These are phyloP conservation scores for Tiphia femorata DNA, from an alignment of 2,888 invertebrate genomes.

Conservation along the genomic window DNA sequence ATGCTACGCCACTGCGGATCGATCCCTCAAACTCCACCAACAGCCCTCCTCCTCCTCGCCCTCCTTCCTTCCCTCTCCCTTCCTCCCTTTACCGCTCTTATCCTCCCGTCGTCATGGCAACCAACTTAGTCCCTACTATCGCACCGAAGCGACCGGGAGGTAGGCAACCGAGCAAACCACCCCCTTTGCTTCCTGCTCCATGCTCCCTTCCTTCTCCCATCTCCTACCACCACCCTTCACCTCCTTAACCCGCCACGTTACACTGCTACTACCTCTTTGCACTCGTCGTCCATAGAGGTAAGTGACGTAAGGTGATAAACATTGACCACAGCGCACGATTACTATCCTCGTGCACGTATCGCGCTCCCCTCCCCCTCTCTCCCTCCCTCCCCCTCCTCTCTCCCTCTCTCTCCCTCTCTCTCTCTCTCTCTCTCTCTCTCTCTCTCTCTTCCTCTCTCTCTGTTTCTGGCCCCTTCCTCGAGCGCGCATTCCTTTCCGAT, in stretches of 20 bases:
- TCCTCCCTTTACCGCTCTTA: no score
- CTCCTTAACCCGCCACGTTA: constrained; percentile 15
- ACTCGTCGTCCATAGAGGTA: constrained; percentile 29
- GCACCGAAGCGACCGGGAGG: not conserved
- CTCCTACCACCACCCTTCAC: constrained; percentile 11
- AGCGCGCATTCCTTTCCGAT: no score
- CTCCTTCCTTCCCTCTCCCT: no score
- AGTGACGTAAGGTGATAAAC: constrained; percentile 57
- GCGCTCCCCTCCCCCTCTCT: no score
- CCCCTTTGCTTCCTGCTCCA: constrained; percentile 1
- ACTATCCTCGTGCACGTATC: not conserved
- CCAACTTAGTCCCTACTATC: constrained; percentile 51
- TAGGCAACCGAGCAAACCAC: not conserved
- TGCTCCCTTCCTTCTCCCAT: constrained; percentile 2
- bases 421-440: no score
- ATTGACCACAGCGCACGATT: constrained; percentile 32
- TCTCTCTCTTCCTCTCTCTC: no score
- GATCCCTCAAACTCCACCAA: constrained; percentile 62
- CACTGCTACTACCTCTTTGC: constrained; percentile 21
- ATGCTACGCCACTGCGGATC: constrained; percentile 67
- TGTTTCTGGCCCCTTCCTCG: no score
- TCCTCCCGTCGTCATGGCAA: constrained; percentile 54
- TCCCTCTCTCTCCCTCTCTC: no score
- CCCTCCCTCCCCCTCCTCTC: no score
- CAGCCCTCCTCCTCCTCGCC: constrained; percentile 40